phyloP scores from a whole-genome alignment of 2,797 vertebrate genomes.

The Pogonophryne albipinna region DNA sequence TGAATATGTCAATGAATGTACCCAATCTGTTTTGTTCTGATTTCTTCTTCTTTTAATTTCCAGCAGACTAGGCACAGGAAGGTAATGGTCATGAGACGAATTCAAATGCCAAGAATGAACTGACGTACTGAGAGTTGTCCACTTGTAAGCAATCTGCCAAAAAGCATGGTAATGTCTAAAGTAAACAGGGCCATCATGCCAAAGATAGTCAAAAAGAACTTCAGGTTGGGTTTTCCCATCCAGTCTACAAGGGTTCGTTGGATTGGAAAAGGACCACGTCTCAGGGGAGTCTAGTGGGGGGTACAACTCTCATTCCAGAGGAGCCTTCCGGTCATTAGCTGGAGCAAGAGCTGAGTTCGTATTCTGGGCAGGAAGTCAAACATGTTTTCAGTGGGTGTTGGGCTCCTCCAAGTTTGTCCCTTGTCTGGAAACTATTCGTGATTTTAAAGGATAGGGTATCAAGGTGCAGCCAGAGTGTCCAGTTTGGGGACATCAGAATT shows the following conservation, averaged over 20 bases:
- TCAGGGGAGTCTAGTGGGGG: neutral
- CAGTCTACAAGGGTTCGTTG: neutral
- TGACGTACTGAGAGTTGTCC: too few species aligned
- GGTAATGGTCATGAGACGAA: too few species aligned
- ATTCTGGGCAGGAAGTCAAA: constrained; percentile 1
- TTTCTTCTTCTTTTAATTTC: neutral
- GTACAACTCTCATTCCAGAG: neutral
- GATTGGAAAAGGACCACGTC: neutral
- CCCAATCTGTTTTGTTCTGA: neutral
- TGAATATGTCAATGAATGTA: neutral
- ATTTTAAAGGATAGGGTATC: constrained; percentile 6
- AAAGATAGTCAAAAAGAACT: constrained; percentile 10
- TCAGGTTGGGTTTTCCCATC: neutral
- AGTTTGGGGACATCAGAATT: constrained; percentile 1
- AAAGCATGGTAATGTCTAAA: too few species aligned
- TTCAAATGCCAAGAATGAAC: too few species aligned
- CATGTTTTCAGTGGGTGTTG: constrained; percentile 2
- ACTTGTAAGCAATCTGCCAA: too few species aligned
- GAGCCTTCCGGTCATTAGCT: neutral
- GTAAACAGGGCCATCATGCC: neutral
- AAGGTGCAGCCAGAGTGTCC: neutral
- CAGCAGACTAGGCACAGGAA: too few species aligned
- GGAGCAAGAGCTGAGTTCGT: neutral
- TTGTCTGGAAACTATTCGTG: neutral
- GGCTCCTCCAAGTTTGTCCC: neutral